These are phyloP conservation scores for Malurus alboscapulatus DNA, from an alignment of 2,113 vertebrate genomes.

Conservation along the genomic window DNA sequence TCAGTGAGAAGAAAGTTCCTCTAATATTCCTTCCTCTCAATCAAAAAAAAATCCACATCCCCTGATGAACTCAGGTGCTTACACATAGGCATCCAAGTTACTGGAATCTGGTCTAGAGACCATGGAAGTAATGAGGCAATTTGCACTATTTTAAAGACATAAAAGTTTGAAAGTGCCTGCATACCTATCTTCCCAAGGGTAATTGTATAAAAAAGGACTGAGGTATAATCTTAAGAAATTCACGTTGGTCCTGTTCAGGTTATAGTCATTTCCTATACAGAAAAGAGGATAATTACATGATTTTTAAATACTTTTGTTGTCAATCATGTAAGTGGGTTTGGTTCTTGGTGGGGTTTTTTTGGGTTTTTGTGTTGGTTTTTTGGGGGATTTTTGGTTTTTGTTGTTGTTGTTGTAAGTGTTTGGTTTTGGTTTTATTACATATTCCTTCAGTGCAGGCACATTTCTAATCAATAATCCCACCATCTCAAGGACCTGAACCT, in stretches of 20 bases:
- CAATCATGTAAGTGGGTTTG: rapidly evolving
- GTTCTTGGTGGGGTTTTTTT: neutral
- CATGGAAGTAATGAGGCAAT: neutral
- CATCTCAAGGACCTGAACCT: neutral
- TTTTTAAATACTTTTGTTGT: neutral
- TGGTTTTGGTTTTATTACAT: neutral
- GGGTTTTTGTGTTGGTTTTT: too few relatives aligned
- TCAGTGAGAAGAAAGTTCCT: neutral
- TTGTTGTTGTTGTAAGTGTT: neutral
- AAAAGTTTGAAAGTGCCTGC: neutral
- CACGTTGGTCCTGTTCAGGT: neutral
- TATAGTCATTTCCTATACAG: neutral
- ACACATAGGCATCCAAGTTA: neutral
- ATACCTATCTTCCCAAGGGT: neutral
- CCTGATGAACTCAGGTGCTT: neutral
- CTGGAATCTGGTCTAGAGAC: neutral
- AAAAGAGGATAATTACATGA: neutral
- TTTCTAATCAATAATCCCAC: neutral
- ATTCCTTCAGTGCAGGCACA: neutral
- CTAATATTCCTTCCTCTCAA: neutral
- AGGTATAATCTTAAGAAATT: neutral
- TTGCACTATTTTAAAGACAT: neutral
- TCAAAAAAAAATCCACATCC: neutral
- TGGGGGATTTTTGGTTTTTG: neutral
- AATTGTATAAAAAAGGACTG: neutral